A percentile compares a stretch with the other conserved stretches of the same genome.
These are phyloP conservation scores for Trididemnum clinides DNA, from an alignment of 23 tunicate species.

Conservation along the genomic window DNA sequence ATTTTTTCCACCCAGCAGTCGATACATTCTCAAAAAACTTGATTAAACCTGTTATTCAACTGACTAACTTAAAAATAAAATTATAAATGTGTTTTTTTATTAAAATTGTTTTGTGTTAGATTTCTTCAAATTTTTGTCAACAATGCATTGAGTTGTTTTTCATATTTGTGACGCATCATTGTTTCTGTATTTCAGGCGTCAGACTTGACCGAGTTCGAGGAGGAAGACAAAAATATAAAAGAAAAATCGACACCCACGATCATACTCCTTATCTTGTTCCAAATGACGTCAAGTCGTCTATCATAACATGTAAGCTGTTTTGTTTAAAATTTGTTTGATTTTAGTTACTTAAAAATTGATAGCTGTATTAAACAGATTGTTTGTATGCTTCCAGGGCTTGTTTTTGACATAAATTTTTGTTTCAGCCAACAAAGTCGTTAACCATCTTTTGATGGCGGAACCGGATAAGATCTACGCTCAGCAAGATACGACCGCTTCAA, in stretches of 20 bases:
- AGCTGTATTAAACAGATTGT: too few species aligned
- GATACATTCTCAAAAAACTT: too few species aligned
- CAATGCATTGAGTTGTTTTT: too few species aligned
- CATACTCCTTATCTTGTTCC: constrained; percentile 29
- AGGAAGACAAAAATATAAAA: constrained; percentile 95
- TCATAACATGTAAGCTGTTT: constrained; percentile 1
- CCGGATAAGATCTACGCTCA: constrained; percentile 82
- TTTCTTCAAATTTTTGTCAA: too few species aligned
- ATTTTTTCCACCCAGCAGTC: too few species aligned
- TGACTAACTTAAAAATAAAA: too few species aligned
- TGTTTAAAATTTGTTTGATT: not conserved
- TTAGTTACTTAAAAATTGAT: not conserved
- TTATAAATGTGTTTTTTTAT: too few species aligned
- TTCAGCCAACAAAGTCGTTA: constrained; percentile 80
- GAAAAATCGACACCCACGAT: constrained; percentile 64
- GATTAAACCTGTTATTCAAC: too few species aligned
- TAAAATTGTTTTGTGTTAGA: too few species aligned
- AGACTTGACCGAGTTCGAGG: constrained; percentile 98
- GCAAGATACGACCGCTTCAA: constrained; percentile 8
- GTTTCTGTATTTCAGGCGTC: constrained; percentile 72
- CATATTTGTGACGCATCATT: too few species aligned
- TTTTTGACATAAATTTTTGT: too few species aligned
- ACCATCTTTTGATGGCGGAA: constrained; percentile 81
- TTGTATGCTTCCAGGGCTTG: too few species aligned
- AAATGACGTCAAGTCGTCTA: constrained; percentile 3